phyloP scores from a whole-genome alignment of 2,797 vertebrate genomes.

The Chelon auratus region DNA sequence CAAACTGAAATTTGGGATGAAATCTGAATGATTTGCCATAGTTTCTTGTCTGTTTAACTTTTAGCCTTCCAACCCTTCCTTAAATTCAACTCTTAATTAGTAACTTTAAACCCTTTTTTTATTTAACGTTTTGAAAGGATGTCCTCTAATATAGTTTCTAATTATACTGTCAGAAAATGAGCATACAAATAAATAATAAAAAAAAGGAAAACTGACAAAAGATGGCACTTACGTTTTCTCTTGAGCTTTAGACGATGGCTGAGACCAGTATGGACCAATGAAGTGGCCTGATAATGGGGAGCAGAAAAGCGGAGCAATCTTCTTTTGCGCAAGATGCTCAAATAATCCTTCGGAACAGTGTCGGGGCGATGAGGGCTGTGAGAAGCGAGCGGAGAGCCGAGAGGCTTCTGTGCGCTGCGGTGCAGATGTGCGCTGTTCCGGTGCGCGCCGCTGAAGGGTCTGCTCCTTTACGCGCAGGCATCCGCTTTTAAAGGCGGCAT shows the following conservation, averaged over 20 bases:
- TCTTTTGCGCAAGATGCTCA: not conserved
- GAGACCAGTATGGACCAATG: not conserved
- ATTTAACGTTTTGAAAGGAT: not conserved
- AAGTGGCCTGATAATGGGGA: not conserved
- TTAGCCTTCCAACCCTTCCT: not conserved
- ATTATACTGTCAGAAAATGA: too few species aligned
- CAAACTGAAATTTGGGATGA: not conserved
- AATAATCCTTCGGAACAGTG: slow-evolving; percentile 14
- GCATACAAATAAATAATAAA: not conserved
- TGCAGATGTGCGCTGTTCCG: not conserved
- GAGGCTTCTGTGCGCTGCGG: not conserved
- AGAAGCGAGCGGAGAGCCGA: not conserved
- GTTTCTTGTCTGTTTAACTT: not conserved
- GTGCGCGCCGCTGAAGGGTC: not conserved
- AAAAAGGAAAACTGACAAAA: not conserved
- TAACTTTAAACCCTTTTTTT: not conserved
- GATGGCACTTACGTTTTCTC: slow-evolving; percentile 52
- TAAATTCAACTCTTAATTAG: not conserved
- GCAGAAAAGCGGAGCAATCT: not conserved
- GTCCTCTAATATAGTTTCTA: not conserved
- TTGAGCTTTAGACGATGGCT: not conserved
- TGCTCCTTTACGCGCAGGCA: not conserved
- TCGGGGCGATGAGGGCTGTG: not conserved
- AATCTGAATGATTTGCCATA: not conserved
- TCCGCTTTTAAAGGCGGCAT: slow-evolving; percentile 29